Evolutionary conservation across 2,113 vertebrate species (phyloP), one percentile per base, ranked within the genome.

Genomic region (Erinaceus europaeus): DNA sequence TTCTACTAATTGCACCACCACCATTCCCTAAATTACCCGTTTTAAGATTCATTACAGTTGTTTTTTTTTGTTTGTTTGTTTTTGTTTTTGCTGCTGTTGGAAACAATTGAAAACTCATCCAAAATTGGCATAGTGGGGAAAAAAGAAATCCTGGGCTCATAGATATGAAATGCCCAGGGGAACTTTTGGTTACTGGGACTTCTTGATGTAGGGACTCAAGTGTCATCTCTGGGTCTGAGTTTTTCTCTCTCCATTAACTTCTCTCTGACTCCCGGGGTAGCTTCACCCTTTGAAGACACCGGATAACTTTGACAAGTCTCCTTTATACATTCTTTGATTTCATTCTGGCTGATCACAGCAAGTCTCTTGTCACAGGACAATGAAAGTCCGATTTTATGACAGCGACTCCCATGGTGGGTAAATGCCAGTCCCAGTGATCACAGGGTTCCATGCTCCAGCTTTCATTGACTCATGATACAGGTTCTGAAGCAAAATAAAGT

Each of bases 11-110:
- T n/a, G n/a, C n/a, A n/a, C n/a, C n/a, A n/a, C n/a, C n/a, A n/a
- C n/a, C n/a, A n/a, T n/a, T 15, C 9, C 9, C 46, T 11, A 48
- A 48, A 48, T 48, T 48, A 48, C 46, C 15, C 46, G 15, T 15
- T 95, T 62, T 48, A 68, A 81, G 61, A 91, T 40, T 61, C 87
- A 40, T 89, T 69, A 34, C n/a, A n/a, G n/a, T n/a, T n/a, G n/a
- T n/a, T n/a, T n/a, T n/a, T n/a, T n/a, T n/a, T n/a, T n/a, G n/a
- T n/a, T n/a, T n/a, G n/a, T n/a, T n/a, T n/a, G n/a, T n/a, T n/a
- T n/a, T n/a, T 74, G 42, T 34, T 85, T 89, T 88, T 65, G 42
- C 40, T 68, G 32, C 68, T 50, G 23, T 57, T 61, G 48, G 46
- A 34, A 32, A 64, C 46, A 68, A 87, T 23, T 14, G 20, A 61